Percentiles rank a stretch among this genome's conserved stretches.
phyloP scores from a whole-genome alignment of 1,140 invertebrate species.

The Microvelia longipes region DNA sequence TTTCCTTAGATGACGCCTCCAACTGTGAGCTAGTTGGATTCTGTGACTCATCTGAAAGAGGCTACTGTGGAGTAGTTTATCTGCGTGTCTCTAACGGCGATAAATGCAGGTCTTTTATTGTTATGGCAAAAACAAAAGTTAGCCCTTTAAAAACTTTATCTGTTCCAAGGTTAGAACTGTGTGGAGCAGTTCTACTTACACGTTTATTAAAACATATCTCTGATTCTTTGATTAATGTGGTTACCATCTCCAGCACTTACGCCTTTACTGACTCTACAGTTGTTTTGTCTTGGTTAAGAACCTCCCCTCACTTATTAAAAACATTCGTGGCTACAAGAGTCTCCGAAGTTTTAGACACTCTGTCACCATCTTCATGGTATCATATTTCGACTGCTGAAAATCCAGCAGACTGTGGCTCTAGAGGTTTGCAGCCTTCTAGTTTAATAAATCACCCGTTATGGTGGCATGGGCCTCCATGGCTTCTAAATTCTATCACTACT shows the following conservation, averaged over 20 bases:
- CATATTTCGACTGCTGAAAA: background rate
- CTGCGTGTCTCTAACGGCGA: background rate
- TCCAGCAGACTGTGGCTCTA: background rate
- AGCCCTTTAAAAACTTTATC: conserved; percentile 28
- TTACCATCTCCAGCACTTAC: background rate
- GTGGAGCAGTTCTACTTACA: conserved; percentile 27
- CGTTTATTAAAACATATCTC: conserved; percentile 9
- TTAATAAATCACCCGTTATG: background rate
- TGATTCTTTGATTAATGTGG: background rate
- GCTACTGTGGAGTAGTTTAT: conserved; percentile 24
- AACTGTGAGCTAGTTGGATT: conserved; percentile 25
- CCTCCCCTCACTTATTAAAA: conserved; percentile 17
- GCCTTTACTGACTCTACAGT: conserved; percentile 9
- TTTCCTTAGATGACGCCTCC: background rate
- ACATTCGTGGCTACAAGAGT: conserved; percentile 27
- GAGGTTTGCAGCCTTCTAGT: background rate
- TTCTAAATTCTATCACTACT: background rate
- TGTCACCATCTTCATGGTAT: background rate
- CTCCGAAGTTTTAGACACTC: conserved; percentile 16
- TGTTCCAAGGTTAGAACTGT: conserved; percentile 30
- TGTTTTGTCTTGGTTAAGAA: conserved; percentile 21
- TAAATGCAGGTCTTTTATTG: background rate
- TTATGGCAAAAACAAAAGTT: conserved; percentile 28
- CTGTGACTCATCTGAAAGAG: conserved; percentile 22
- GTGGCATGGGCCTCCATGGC: background rate